Evolutionary conservation across 2,797 vertebrate genomes (phyloP), one percentile per base, ranked within the genome.

Genomic region (Pygocentrus nattereri): DNA sequence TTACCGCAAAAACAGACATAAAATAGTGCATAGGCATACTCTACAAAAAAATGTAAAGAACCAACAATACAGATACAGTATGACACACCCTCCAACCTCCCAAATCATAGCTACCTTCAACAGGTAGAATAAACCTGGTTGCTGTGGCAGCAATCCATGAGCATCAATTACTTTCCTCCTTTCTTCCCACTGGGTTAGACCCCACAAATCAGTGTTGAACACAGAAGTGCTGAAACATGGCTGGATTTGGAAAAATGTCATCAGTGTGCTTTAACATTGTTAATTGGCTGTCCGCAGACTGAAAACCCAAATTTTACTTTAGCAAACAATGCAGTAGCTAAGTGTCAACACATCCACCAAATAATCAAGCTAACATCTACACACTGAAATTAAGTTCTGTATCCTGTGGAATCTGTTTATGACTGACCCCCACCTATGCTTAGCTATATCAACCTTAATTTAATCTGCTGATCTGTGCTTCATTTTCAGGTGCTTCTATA

Each of bases 1-100:
- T 74, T 68, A 74, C 54, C 18, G 27, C 7, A 18, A 25, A 68
- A 68, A 16, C 41, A 74, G 61, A 68, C 23, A 41, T 65, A n/a
- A 50, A 52, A 34, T 7, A 27, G 62, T 27, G 54, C 49, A 8
- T 23, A 23, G 50, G 27, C 30, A 8, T 19, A 23, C 47, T 38
- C 19, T 59, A 38, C 49, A 78, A n/a, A 31, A 58, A 69, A 68
- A 56, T 25, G 76, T 69, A 64, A 70, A 44, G 21, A n/a, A 5
- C 2, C n/a, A 27, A 3, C 54, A 4, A 6, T 41, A 2, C 52
- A 74, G n/a, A 74, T 58, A 41, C 1, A n/a, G 4, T 30, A 13
- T 44, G 18, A 38, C 6, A 11, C 49, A 58, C 25, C 50, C 64
- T 69, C 18, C 23, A 30, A 11, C 19, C 41, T 38, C 25, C 41